Base-by-base conservation (phyloP, 1,140 invertebrate species). In the Polypedilum vanderplanki region DNA sequence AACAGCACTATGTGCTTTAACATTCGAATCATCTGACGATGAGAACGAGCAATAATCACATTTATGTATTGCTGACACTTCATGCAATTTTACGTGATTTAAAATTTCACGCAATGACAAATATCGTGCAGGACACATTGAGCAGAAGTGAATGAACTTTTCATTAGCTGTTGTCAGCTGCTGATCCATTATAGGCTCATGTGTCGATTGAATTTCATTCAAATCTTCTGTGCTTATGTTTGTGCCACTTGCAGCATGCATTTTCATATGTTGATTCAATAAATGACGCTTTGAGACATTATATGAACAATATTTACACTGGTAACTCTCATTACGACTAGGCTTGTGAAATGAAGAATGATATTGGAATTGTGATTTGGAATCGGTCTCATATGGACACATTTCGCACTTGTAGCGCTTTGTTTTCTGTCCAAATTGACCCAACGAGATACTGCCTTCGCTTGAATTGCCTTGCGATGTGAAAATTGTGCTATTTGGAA, bases 281-380 rank as follows among this genome's bases (percentile, higher is more conserved):
- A 94, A 84, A 79, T 93, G 90, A 67, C 89, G 86, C 80, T 91
- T 91, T 40, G 88, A 91, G 0, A 93, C 93, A 80, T 91, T 93
- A 79, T 94, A 96, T 76, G 90, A 89, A 82, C 93, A 96, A 75
- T 89, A 83, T 0, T 87, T 86, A 81, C 93, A 95, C 80, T 92
- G 91, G 82, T 91, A 94, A 24, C 89, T 88, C 3, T 87, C 87
- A 73, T 88, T 86, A 74, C 88, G 87, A 9, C 85, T 85, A 7
- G 90, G 87, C 64, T 90, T 87, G 80, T 96, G 93, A 79, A 95
- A 92, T 80, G 95, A 92, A 77, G 91, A 90, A 78, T 95, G 93
- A 80, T 94, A 93, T 77, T 91, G 87, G 79, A 90, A 93, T 80
- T 95, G 92, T 65, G 91, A 91, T 81, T 93, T 92, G 79, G 90